Evolutionary conservation across 2,888 invertebrate genomes (phyloP), one percentile per base, ranked within the genome.

Genomic region (Netelia virgata): DNA sequence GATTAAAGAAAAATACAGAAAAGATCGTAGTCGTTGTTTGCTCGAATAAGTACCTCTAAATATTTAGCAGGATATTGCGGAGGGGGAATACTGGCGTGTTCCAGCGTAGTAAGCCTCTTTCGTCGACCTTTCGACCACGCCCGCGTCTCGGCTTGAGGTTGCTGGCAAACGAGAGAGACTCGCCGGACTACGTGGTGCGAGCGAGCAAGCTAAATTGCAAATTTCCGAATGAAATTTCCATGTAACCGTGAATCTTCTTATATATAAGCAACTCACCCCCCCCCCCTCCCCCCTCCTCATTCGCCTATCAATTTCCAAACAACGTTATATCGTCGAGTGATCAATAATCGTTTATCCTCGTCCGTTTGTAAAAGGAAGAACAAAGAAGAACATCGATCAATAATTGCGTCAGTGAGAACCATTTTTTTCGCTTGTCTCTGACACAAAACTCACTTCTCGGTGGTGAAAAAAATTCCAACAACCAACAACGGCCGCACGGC

Each of bases 41-140:
- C 43, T 55, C 76, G 80, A 76, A 61, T 55, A 79, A 80, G 84
- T 76, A 76, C 73, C 85, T 77, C 85, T 88, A 89, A 90, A 89
- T 90, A 90, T 90, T 89, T 88, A 89, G 89, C 88, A 90, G 89
- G 86, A 85, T 75, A 77, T 86, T 82, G 69, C 59, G 59, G 61
- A 74, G 41, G 82, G 82, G 85, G 82, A 85, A 85, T 81, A 86
- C 84, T 86, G 82, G 88, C 87, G 85, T 87, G 86, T 86, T 76
- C 78, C 82, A 78, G 77, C 74, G 68, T 79, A 20, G 64, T 87
- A 76, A 82, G 66, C 85, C 75, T 79, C 84, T 84, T 84, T 76
- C 50, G 41, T 8, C 28, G 28, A 66, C 57, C 66, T 64, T 66
- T 76, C 61, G 82, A 77, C 82, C 66, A 66, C 66, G 82, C 72